phyloP scores from a whole-genome alignment of 2,888 invertebrate genomes.

The Neocrepidodera transversa region DNA sequence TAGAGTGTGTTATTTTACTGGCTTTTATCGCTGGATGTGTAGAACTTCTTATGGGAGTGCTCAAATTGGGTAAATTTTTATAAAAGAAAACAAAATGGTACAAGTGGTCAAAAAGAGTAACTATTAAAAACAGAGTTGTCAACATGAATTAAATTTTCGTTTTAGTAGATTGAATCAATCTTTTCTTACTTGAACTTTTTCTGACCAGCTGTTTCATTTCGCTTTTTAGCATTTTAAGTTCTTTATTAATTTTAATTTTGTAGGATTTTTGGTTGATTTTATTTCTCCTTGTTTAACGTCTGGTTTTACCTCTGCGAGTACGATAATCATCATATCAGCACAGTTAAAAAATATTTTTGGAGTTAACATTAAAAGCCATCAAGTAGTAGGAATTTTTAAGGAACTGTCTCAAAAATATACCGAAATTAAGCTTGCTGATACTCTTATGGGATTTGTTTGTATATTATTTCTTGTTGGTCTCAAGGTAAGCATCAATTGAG shows the following conservation, averaged over 20 bases:
- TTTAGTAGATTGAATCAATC: no score
- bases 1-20: slow-evolving; percentile 77
- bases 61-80: slow-evolving; percentile 84
- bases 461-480: slow-evolving; percentile 71
- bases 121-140: no score
- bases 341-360: slow-evolving; percentile 81
- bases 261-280: slow-evolving; percentile 85
- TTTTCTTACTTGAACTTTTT: no score
- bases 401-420: slow-evolving; percentile 62
- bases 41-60: slow-evolving; percentile 80
- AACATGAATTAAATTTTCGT: no score
- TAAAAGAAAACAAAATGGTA: no score
- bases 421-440: slow-evolving; percentile 67
- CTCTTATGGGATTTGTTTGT: slow-evolving; percentile 70
- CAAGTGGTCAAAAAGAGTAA: no score
- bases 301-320: slow-evolving; percentile 85
- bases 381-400: slow-evolving; percentile 68
- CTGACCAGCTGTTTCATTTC: no score
- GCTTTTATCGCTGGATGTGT: slow-evolving; percentile 80
- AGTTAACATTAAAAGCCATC: slow-evolving; percentile 71
- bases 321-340: slow-evolving; percentile 76
- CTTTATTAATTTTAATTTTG: slow-evolving; percentile 29
- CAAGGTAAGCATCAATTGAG: slow-evolving; percentile 63
- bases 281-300: slow-evolving; percentile 84
- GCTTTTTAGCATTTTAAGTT: not conserved